Percentiles rank a stretch among this genome's conserved stretches.
Conservation (phyloP, 2,888 invertebrate genomes). For the Erebia palarica region DNA sequence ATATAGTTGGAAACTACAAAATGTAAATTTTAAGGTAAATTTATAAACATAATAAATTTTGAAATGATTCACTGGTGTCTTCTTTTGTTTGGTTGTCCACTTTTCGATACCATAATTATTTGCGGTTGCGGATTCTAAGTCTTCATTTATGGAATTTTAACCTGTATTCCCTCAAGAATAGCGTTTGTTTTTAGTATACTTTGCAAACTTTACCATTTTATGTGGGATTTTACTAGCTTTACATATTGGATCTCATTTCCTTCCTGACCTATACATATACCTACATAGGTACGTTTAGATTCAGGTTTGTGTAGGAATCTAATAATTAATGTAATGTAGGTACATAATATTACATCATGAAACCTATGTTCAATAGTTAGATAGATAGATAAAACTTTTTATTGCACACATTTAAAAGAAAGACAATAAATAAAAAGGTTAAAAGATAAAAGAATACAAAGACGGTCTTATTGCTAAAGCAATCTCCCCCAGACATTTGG, state of each 20-base stretch:
- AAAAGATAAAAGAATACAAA: too few relatives aligned
- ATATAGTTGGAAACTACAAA: background rate
- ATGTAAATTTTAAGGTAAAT: constrained; percentile 9
- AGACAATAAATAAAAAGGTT: too few relatives aligned
- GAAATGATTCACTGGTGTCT: constrained; percentile 3
- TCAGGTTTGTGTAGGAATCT: too few relatives aligned
- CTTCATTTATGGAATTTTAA: background rate
- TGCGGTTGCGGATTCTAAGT: constrained; percentile 1
- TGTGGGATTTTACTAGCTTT: constrained; percentile 2
- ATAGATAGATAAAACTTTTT: too few relatives aligned
- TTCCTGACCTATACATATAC: background rate
- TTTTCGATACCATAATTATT: constrained; percentile 12
- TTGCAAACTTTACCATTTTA: background rate
- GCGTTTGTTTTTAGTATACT: background rate
- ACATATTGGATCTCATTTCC: background rate
- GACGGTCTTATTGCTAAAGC: too few relatives aligned
- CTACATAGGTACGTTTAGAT: background rate
- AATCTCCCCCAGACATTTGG: too few relatives aligned
- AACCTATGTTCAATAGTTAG: too few relatives aligned
- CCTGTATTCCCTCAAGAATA: background rate
- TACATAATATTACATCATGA: too few relatives aligned
- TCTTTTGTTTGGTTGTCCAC: constrained; percentile 1
- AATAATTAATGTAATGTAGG: too few relatives aligned
- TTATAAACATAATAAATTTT: constrained; percentile 7
- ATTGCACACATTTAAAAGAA: too few relatives aligned